Evolutionary conservation across 1,140 invertebrate genomes (phyloP).

Genomic region (Drosophila yakuba): DNA sequence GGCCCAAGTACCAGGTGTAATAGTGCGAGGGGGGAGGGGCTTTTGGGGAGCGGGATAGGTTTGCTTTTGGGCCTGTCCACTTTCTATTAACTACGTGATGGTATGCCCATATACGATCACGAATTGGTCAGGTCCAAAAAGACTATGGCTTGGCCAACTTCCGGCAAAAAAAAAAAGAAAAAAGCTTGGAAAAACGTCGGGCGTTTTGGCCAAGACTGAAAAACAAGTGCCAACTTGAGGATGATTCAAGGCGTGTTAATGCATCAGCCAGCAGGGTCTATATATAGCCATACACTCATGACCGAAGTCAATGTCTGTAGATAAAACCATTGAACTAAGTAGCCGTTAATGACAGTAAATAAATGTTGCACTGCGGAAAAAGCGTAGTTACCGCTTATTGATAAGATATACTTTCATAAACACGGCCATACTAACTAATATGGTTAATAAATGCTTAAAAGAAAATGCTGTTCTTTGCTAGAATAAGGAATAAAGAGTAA

Average conservation of each 20-base stretch:
- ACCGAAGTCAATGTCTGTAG: slow-evolving; percentile 58
- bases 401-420: no score
- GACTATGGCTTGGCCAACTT: slow-evolving; percentile 56
- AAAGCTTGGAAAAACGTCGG: slow-evolving; percentile 3
- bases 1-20: slow-evolving; percentile 10
- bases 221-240: slow-evolving; percentile 31
- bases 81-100: slow-evolving; percentile 58
- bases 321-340: slow-evolving; percentile 55
- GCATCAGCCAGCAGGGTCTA: slow-evolving; percentile 33
- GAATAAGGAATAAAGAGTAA: no score
- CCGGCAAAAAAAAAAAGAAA: slow-evolving; percentile 47
- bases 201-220: slow-evolving; percentile 13
- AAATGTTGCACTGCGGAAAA: slow-evolving; percentile 20
- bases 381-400: no score
- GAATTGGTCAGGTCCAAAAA: slow-evolving; percentile 16
- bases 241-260: slow-evolving; percentile 62
- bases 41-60: slow-evolving; percentile 9
- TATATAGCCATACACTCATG: slow-evolving; percentile 71
- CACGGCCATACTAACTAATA: no score
- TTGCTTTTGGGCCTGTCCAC: slow-evolving; percentile 42
- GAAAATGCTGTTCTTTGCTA: no score
- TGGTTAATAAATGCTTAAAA: no score
- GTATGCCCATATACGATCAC: slow-evolving; percentile 36
- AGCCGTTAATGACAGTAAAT: slow-evolving; percentile 35
- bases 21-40: slow-evolving; percentile 6